Conservation (phyloP, 2,888 invertebrate genomes). For the Yponomeuta malinellus region DNA sequence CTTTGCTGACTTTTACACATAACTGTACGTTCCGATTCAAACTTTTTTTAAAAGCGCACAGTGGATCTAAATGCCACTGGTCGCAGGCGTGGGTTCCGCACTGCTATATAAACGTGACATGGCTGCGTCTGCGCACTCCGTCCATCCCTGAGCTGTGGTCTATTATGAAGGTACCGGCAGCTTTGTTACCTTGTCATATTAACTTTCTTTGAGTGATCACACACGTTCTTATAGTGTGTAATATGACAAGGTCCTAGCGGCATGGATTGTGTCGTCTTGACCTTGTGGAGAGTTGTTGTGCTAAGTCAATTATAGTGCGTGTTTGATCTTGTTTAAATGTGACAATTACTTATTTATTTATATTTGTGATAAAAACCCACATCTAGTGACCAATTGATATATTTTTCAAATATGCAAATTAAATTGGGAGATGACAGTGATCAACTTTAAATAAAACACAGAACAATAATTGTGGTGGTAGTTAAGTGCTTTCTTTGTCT, state of each 20-base stretch:
- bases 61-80: conserved; percentile 14
- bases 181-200: background rate
- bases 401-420: too few relatives aligned
- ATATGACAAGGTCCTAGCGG: background rate
- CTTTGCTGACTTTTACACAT: background rate
- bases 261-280: background rate
- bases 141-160: conserved; percentile 8
- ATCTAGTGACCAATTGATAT: background rate
- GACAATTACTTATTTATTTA: background rate
- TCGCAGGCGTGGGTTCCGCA: conserved; percentile 4
- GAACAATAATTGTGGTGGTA: too few relatives aligned
- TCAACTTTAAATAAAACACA: too few relatives aligned
- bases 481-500: too few relatives aligned
- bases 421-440: too few relatives aligned
- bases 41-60: conserved; percentile 10
- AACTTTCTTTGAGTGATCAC: background rate
- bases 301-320: background rate
- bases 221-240: background rate
- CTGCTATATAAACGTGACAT: conserved; percentile 3
- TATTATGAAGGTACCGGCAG: conserved; percentile 8
- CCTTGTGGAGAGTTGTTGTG: background rate
- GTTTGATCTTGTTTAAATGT: background rate
- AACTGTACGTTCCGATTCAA: background rate
- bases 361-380: background rate
- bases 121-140: background rate